These are phyloP conservation scores for Formica aserva DNA, from an alignment of 2,888 invertebrate species.

Conservation along the genomic window DNA sequence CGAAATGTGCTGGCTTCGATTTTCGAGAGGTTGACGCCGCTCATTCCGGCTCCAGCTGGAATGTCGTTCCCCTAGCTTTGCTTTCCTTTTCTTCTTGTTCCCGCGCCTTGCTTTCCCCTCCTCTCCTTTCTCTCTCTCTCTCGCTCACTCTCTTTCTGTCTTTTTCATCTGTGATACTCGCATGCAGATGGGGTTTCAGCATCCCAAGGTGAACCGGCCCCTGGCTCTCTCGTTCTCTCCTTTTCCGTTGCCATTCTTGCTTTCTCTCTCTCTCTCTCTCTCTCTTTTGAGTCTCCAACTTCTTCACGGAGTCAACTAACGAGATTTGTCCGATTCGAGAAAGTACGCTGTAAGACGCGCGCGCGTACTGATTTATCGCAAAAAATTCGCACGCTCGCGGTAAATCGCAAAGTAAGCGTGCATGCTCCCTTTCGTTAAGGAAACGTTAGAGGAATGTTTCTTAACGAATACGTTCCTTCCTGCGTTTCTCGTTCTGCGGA, in stretches of 20 bases:
- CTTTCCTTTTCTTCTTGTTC: slow-evolving; percentile 67
- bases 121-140: slow-evolving; percentile 54
- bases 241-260: not conserved
- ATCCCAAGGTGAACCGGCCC: slow-evolving; percentile 85
- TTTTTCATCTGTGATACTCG: slow-evolving; percentile 67
- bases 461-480: slow-evolving; percentile 51
- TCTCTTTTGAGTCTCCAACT: slow-evolving; percentile 64
- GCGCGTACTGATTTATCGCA: slow-evolving; percentile 69
- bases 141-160: slow-evolving; percentile 57
- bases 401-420: slow-evolving; percentile 16
- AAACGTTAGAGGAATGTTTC: slow-evolving; percentile 9
- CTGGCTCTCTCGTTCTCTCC: slow-evolving; percentile 52
- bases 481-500: not conserved
- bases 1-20: slow-evolving; percentile 62
- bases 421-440: slow-evolving; percentile 7
- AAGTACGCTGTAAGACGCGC: slow-evolving; percentile 64
- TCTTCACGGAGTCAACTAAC: slow-evolving; percentile 78
- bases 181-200: slow-evolving; percentile 77
- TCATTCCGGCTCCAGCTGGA: slow-evolving; percentile 71
- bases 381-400: slow-evolving; percentile 59
- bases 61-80: slow-evolving; percentile 75
- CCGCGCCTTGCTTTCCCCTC: slow-evolving; percentile 41
- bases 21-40: slow-evolving; percentile 74
- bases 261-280: slow-evolving; percentile 40
- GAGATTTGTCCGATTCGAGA: slow-evolving; percentile 77